Evolutionary conservation across 2,888 invertebrate species (phyloP).

Genomic region (Hesperia comma): DNA sequence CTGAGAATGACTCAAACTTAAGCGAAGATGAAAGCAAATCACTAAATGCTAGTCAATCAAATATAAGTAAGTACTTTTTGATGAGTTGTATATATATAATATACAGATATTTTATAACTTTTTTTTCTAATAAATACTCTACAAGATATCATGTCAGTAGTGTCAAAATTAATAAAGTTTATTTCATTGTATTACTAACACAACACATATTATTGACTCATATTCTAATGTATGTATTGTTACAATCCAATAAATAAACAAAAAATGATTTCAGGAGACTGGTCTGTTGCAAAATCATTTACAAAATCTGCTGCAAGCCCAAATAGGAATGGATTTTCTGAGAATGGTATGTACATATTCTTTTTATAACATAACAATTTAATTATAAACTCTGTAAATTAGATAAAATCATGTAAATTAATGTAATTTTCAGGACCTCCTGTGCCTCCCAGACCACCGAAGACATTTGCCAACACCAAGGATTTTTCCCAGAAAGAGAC

Average conservation of each 20-base stretch:
- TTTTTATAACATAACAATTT: constrained; percentile 1
- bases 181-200: too few relatives aligned
- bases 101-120: too few relatives aligned
- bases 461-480: constrained; percentile 84
- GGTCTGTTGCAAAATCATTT: constrained; percentile 65
- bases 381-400: background rate
- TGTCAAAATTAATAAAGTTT: too few relatives aligned
- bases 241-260: too few relatives aligned
- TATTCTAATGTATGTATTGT: too few relatives aligned
- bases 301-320: constrained; percentile 60
- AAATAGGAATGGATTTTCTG: constrained; percentile 52
- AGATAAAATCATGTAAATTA: constrained; percentile 1
- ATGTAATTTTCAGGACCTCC: constrained; percentile 67
- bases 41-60: constrained; percentile 67
- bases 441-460: constrained; percentile 91
- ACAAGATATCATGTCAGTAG: too few relatives aligned
- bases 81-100: too few relatives aligned
- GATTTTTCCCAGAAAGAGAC: constrained; percentile 54
- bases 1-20: constrained; percentile 71
- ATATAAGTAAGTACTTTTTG: constrained; percentile 60
- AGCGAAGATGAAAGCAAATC: constrained; percentile 76
- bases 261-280: constrained; percentile 60
- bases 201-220: too few relatives aligned
- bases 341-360: constrained; percentile 55
- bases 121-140: too few relatives aligned